phyloP scores from a whole-genome alignment of 1,140 invertebrate species.

The Drosophila pruinosa region DNA sequence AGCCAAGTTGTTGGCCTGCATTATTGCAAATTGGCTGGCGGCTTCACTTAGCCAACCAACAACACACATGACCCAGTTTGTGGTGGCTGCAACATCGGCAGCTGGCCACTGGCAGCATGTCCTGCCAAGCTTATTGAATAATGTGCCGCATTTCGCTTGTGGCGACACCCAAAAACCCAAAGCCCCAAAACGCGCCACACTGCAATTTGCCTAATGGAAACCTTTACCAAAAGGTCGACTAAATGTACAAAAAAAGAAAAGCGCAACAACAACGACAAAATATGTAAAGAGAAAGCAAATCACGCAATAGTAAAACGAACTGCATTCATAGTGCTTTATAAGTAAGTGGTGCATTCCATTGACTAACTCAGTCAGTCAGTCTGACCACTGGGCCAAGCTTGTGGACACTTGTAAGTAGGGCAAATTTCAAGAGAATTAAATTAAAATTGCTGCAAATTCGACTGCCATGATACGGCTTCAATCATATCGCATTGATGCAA shows the following conservation, averaged over 20 bases:
- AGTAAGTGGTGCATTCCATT: slow-evolving; percentile 50
- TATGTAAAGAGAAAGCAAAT: background rate
- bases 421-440: background rate
- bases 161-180: slow-evolving; percentile 23
- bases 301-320: background rate
- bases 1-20: background rate
- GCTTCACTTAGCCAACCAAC: background rate
- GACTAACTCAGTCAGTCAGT: background rate
- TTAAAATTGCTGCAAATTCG: background rate
- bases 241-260: slow-evolving; percentile 49
- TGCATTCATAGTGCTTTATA: slow-evolving; percentile 17
- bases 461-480: background rate
- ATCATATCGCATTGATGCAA: background rate
- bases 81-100: slow-evolving; percentile 3
- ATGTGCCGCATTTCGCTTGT: slow-evolving; percentile 55
- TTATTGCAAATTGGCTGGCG: slow-evolving; percentile 31
- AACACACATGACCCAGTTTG: slow-evolving; percentile 22
- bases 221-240: slow-evolving; percentile 22
- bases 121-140: slow-evolving; percentile 72
- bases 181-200: slow-evolving; percentile 26
- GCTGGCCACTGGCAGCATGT: slow-evolving; percentile 3
- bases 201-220: slow-evolving; percentile 75
- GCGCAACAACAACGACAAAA: slow-evolving; percentile 4
- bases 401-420: background rate
- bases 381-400: background rate